These are phyloP conservation scores for Drosophila ohnishii DNA, from an alignment of 1,140 invertebrate species.

Conservation along the genomic window DNA sequence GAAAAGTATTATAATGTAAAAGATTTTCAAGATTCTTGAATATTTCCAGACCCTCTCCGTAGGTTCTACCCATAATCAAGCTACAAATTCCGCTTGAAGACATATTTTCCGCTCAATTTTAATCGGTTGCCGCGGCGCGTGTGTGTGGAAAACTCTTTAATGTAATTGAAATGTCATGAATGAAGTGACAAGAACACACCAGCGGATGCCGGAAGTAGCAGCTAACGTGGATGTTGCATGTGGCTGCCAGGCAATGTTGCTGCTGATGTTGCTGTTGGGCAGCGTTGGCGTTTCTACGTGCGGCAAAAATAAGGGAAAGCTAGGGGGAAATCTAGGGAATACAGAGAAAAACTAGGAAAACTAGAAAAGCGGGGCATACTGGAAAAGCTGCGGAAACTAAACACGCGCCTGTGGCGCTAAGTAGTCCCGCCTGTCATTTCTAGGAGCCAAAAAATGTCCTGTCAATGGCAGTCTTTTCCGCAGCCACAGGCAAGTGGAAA, in stretches of 20 bases:
- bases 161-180: constrained; percentile 64
- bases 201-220: constrained; percentile 31
- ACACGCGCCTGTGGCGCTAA: constrained; percentile 32
- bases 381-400: constrained; percentile 25
- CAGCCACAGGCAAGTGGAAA: constrained; percentile 11
- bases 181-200: constrained; percentile 51
- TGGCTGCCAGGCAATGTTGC: constrained; percentile 23
- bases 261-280: constrained; percentile 18
- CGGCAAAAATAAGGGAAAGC: neutral
- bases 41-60: neutral
- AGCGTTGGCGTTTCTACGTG: constrained; percentile 25
- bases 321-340: no score
- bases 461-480: constrained; percentile 52
- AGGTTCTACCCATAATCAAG: neutral
- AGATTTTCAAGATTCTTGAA: neutral
- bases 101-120: constrained; percentile 32
- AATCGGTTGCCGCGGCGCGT: constrained; percentile 9
- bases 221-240: constrained; percentile 24
- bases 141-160: constrained; percentile 28
- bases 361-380: constrained; percentile 16
- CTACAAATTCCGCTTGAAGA: neutral
- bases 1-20: no score
- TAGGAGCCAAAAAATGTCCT: constrained; percentile 44
- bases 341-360: constrained; percentile 4
- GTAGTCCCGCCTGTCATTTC: constrained; percentile 49